A percentile compares a stretch with the other conserved stretches of the same genome.
Evolutionary conservation across 2,113 vertebrate genomes (phyloP).

Genomic region (Perca fluviatilis): DNA sequence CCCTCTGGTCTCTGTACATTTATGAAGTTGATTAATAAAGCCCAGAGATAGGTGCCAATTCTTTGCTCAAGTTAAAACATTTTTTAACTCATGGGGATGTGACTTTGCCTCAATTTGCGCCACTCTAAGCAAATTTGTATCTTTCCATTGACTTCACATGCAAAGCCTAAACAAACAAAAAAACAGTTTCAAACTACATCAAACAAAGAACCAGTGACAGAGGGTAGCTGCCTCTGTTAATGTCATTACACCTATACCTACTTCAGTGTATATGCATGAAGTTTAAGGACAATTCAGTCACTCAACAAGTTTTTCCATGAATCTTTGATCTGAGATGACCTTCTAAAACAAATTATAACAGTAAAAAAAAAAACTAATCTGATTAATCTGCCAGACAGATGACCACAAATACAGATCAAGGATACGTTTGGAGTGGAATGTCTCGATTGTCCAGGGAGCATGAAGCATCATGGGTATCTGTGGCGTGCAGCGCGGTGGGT

Average conservation of each 20-base stretch:
- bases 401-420: conserved; percentile 70
- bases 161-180: background rate
- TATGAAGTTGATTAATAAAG: background rate
- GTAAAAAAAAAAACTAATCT: background rate
- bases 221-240: background rate
- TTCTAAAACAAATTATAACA: background rate
- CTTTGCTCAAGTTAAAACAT: background rate
- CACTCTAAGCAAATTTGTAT: background rate
- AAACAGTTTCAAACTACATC: background rate
- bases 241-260: background rate
- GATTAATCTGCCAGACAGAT: background rate
- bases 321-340: background rate
- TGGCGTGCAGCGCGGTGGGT: background rate
- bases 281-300: background rate
- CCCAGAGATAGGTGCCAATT: background rate
- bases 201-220: background rate
- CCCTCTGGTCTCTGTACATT: background rate
- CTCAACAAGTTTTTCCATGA: background rate
- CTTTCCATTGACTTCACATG: background rate
- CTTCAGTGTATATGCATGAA: too few species aligned
- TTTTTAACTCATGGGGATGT: background rate
- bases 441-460: conserved; percentile 24
- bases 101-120: background rate
- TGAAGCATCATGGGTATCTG: conserved; percentile 8
- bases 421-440: conserved; percentile 85